Base-by-base conservation (phyloP, 2,888 invertebrate genomes). In the Coleophora deauratella region DNA sequence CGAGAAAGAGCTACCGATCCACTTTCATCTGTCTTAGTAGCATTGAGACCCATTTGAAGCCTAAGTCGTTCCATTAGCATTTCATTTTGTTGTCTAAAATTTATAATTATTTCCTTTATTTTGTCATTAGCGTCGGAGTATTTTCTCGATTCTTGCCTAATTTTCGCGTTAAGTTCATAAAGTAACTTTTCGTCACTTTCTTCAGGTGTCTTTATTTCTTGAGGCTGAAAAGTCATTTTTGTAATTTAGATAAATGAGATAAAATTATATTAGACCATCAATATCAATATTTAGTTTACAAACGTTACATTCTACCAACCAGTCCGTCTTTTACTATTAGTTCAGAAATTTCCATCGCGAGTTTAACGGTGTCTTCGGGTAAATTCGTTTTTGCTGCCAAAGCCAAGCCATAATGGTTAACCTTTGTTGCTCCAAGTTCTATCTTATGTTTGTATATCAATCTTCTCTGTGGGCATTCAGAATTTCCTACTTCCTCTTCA, bases 401-500 rank as follows among this genome's bases (percentile, higher is more conserved):
- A 21, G 87, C 80, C 27, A 93, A 71, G 0, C 93, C 93, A 56
- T 94, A 93, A 45, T 88, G 77, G 49, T 88, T 79, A 2, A 91
- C 70, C 9, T 76, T 70, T 0, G 89, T 90, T 0, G 88, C 70
- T 4, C 93, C 93, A 0, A 76, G 68, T 42, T 86, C 80, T 27
- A 93, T 62, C 55, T 84, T 88, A 55, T 93, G 90, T 15, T 89
- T 88, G 55, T 91, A 93, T n/a, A 88, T 62, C 21, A 93, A 71
- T 49, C 79, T 73, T 33, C 64, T 69, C 10, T 72, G 55, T 2
- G 49, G 50, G 33, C 54, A 56, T 32, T 68, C 62, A 8, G 66
- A 52, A 27, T 63, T 66, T 3, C 66, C 62, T 9, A 54, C 46
- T 38, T 66, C 66, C 54, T 73, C 71, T 56, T 78, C 74, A 12